Evolutionary conservation across 2,797 vertebrate species (phyloP), one percentile per base, ranked within the genome.

Genomic region (Acanthornis magna): DNA sequence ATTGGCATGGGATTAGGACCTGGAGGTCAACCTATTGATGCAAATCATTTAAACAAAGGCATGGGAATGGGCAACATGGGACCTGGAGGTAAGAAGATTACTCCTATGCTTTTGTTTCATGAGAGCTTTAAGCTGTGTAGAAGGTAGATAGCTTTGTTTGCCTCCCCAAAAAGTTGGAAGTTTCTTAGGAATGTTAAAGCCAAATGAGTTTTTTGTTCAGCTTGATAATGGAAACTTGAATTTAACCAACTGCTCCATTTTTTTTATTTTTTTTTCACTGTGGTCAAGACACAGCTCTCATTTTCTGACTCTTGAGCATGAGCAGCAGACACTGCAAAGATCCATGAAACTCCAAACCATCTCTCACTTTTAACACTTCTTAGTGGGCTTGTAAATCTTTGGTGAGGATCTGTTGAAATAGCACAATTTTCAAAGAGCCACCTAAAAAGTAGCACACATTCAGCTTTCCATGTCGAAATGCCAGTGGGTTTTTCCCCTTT

Each of bases 21-120:
- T 87, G 99, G 99, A 95, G 99, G 99, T 65, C 99, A 99, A 95
- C 99, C 99, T 47, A 99, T 99, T 79, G 99, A 99, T 97, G 98
- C 99, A 86, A 98, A 98, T 93, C 98, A 99, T 74, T 96, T 99
- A 91, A 99, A 99, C 96, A 98, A 99, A 98, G 98, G 99, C 87
- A 98, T 98, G 38, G 98, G 98, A 74, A 99, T 99, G 98, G 98
- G 98, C 85, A 99, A 98, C 97, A 98, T 99, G 97, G 98, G 99
- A 54, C 99, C 98, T 66, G 99, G 99, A 98, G 97, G 97, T 98
- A 96, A 91, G 94, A 91, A 90, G 93, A 96, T 96, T 95, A 97
- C 89, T 96, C 94, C 96, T 96, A 95, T 88, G 96, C 95, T 96
- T 96, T 94, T 96, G 96, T 96, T 96, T 96, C 96, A 95, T 95